Evolutionary conservation across 2,113 vertebrate genomes (phyloP).

Genomic region (Puffinus mauretanicus): DNA sequence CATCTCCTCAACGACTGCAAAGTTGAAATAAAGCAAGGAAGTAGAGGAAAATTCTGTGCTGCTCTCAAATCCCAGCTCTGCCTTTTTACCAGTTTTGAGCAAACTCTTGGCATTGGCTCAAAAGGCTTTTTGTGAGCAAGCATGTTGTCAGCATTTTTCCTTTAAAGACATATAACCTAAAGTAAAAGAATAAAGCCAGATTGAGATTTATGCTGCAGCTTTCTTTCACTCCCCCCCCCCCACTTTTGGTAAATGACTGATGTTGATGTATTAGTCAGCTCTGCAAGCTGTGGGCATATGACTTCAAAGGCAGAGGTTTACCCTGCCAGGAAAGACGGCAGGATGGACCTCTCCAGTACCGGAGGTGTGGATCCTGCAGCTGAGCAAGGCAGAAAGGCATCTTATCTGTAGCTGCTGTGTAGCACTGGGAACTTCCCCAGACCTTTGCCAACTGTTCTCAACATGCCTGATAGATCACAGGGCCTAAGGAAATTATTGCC

Average conservation of each 20-base stretch:
- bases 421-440: not conserved
- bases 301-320: constrained; percentile 8
- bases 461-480: not conserved
- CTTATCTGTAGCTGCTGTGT: not conserved
- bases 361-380: not conserved
- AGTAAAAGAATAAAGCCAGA: constrained; percentile 43
- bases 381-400: not conserved
- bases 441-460: constrained; percentile 37
- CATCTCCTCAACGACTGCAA: not conserved
- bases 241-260: not conserved
- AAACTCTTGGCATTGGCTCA: constrained; percentile 29
- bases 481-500: constrained; percentile 36
- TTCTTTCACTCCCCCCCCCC: not conserved
- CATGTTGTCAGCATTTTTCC: constrained; percentile 40
- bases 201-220: constrained; percentile 28
- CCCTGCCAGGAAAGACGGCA: not conserved
- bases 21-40: not conserved
- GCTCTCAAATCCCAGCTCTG: not conserved
- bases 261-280: not conserved
- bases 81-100: constrained; percentile 20
- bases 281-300: not conserved
- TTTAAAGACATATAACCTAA: constrained; percentile 33
- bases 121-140: constrained; percentile 36
- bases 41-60: not conserved
- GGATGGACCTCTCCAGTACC: not conserved